phyloP scores from a whole-genome alignment of 1,140 invertebrate species.

The Drosophila tsacasi region DNA sequence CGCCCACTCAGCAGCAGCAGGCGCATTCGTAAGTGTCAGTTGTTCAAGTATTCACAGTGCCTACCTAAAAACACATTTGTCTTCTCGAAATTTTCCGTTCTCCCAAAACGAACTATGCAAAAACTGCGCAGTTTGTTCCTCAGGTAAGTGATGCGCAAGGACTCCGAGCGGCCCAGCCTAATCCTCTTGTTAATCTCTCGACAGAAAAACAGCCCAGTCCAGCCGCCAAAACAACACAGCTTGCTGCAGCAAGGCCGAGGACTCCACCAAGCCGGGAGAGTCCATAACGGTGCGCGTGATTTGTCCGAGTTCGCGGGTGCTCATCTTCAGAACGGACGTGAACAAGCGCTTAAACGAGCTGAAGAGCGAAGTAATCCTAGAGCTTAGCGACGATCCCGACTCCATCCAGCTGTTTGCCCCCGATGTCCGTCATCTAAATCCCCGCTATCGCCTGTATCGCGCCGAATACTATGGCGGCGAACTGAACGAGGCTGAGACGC shows the following conservation, averaged over 20 bases:
- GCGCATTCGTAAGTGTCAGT: constrained; percentile 70
- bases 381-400: constrained; percentile 74
- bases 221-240: constrained; percentile 23
- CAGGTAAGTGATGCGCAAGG: constrained; percentile 40
- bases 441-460: constrained; percentile 73
- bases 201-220: constrained; percentile 56
- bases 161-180: neutral
- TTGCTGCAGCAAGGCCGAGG: constrained; percentile 21
- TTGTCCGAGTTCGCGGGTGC: constrained; percentile 76
- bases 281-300: constrained; percentile 74
- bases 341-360: constrained; percentile 74
- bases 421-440: constrained; percentile 72
- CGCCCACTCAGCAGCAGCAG: constrained; percentile 48
- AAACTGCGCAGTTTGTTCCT: constrained; percentile 83
- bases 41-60: constrained; percentile 21
- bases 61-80: constrained; percentile 18
- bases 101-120: constrained; percentile 72
- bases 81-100: constrained; percentile 69
- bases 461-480: constrained; percentile 76
- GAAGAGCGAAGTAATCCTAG: constrained; percentile 78
- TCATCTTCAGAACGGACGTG: constrained; percentile 72
- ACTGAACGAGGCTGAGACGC: constrained; percentile 66
- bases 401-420: constrained; percentile 78
- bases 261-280: constrained; percentile 26
- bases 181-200: neutral